Percentiles rank a stretch among this genome's conserved stretches.
phyloP scores from a whole-genome alignment of 2,113 vertebrate genomes.

The Archilochus colubris region DNA sequence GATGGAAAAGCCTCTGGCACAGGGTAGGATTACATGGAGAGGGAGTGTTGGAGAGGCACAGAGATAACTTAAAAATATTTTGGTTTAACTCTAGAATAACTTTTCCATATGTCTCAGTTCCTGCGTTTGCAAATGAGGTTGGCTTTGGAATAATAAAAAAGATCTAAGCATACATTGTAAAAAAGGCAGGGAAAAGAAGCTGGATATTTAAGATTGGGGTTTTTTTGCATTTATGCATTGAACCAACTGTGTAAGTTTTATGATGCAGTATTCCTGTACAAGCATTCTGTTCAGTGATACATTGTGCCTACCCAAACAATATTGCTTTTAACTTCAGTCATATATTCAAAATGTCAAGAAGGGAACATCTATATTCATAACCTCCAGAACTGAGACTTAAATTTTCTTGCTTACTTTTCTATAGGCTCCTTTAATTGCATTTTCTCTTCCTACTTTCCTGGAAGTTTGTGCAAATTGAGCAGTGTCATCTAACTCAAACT shows the following conservation, averaged over 20 bases:
- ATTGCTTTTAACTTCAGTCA: neutral
- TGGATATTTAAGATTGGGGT: neutral
- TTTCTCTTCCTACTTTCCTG: neutral
- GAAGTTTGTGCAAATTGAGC: neutral
- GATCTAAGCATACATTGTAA: neutral
- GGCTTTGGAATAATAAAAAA: neutral
- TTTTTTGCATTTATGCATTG: neutral
- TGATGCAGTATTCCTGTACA: neutral
- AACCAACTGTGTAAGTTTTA: neutral
- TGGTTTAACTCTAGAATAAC: neutral
- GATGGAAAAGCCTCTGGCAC: no score
- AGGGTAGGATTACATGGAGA: neutral
- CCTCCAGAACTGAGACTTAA: neutral
- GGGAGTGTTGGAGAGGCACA: fast-evolving
- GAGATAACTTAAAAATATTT: neutral
- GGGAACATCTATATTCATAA: neutral
- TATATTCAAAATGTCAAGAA: neutral
- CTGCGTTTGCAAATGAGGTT: neutral
- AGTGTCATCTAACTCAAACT: neutral
- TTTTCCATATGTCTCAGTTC: neutral
- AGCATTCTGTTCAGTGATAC: neutral
- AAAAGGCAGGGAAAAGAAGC: neutral
- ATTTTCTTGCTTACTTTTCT: neutral
- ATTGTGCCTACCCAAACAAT: neutral
- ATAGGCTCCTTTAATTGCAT: neutral